phyloP scores from a whole-genome alignment of 1,140 invertebrate genomes.

The Aphelinus atriplicis region DNA sequence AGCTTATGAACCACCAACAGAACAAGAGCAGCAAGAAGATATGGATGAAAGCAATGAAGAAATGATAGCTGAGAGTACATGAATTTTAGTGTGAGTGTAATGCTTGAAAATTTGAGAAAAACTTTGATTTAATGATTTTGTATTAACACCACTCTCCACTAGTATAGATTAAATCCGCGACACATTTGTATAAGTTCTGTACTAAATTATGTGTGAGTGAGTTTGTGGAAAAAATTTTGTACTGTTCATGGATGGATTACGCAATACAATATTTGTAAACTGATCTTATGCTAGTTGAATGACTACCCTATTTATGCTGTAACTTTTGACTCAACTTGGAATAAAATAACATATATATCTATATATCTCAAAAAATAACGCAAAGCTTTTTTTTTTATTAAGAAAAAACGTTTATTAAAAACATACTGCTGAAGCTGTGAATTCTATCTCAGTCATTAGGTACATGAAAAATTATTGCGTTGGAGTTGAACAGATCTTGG shows the following conservation, averaged over 20 bases:
- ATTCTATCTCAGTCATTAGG: background rate
- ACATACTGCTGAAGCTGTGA: constrained; percentile 22
- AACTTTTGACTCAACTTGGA: constrained; percentile 1
- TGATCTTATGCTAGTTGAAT: constrained; percentile 1
- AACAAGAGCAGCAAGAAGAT: constrained; percentile 70
- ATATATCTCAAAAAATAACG: background rate
- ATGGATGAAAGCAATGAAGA: constrained; percentile 68
- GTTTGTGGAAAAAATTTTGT: constrained; percentile 20
- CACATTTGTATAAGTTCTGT: constrained; percentile 6
- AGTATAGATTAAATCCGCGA: constrained; percentile 19
- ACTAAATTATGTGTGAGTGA: constrained; percentile 12
- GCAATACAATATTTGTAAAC: constrained; percentile 3
- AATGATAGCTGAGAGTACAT: constrained; percentile 67
- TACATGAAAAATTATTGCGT: no score
- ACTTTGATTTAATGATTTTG: constrained; percentile 10
- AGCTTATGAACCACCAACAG: constrained; percentile 82
- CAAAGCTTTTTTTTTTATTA: constrained; percentile 35
- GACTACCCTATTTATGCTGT: constrained; percentile 19
- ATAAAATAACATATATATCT: constrained; percentile 9
- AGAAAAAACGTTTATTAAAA: constrained; percentile 47
- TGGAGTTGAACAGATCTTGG: no score
- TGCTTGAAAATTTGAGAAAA: no score
- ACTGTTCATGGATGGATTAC: constrained; percentile 22
- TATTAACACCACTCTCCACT: constrained; percentile 16
- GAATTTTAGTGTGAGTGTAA: constrained; percentile 36